Conservation (phyloP, 2,113 vertebrate genomes). For the Phyllostomus hastatus region DNA sequence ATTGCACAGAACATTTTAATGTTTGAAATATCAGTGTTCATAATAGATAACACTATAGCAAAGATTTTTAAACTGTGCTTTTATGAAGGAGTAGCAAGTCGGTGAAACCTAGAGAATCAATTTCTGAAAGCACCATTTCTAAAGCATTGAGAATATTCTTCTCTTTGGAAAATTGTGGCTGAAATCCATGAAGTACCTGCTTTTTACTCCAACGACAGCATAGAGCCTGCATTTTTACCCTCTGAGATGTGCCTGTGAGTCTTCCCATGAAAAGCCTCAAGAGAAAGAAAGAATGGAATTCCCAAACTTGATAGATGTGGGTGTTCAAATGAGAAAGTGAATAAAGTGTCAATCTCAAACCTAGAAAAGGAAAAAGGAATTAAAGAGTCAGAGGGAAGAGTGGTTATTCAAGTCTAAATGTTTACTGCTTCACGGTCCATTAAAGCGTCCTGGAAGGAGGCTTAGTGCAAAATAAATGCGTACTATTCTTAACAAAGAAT, state of each 20-base stretch:
- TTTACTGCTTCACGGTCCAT: neutral
- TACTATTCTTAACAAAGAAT: neutral
- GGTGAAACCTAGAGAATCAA: neutral
- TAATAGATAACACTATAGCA: conserved; percentile 13
- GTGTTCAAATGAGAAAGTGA: conserved; percentile 16
- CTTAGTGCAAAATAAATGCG: conserved; percentile 12
- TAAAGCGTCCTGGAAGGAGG: neutral
- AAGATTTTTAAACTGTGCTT: neutral
- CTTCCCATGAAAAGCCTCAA: conserved; percentile 37
- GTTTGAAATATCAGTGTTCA: neutral
- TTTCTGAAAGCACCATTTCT: conserved; percentile 32
- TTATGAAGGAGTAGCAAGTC: neutral
- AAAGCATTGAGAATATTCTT: conserved; percentile 11
- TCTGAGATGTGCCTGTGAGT: neutral
- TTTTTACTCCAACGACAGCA: neutral
- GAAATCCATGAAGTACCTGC: neutral
- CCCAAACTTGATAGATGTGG: neutral
- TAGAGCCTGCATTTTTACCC: neutral
- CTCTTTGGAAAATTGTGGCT: neutral
- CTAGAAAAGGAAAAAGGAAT: neutral
- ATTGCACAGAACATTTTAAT: neutral
- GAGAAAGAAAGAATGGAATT: conserved; percentile 8
- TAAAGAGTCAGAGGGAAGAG: neutral
- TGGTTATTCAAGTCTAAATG: conserved; percentile 4
- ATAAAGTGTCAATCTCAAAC: neutral